Base-by-base conservation (phyloP, 1,140 invertebrate genomes). In the Proctacanthus coquilletti region DNA sequence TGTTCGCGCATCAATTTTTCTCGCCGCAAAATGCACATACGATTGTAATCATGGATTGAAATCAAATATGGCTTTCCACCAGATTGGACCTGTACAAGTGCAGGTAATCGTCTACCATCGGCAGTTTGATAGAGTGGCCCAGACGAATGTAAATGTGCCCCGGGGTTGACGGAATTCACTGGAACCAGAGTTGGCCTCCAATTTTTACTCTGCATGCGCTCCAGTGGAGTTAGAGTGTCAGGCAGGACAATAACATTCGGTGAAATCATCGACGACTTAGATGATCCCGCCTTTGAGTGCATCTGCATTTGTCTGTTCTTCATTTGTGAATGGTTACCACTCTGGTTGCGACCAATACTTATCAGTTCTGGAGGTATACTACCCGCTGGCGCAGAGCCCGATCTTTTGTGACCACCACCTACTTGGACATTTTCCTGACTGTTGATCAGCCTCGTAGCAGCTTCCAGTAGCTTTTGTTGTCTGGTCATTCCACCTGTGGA, bases 141-240 rank as follows among this genome's bases (percentile, higher is more conserved):
- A 11, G 61, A 53, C 11, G 61, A 58, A 27, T 61, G 65, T 17
- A 50, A 45, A 40, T 54, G 39, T 34, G 45, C 38, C 30, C 45
- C 51, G 52, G 40, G 53, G 40, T 62, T 63, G 56, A 67, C 42
- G 3, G 46, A 45, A 42, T 73, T 72, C 30, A 76, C 72, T 10
- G 74, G 72, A 55, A 77, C 75, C 9, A 77, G 53, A n/a, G 72
- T 76, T 3, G 74, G 74, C 38, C 74, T 61, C 74, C 74, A 76
- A 37, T 70, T 72, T 41, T 74, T 75, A 40, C 58, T 66, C 39
- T 57, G 47, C 5, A 46, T 46, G 11, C 56, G 46, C 42, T 60
- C 57, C 31, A 54, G 51, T 5, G 47, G 35, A 8, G 50, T 52
- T 21, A 60, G 21, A 6, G 50, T 51, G 6, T 60, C 55, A 10